Base-by-base conservation (phyloP, 2,113 vertebrate genomes). In the Xiphias gladius region DNA sequence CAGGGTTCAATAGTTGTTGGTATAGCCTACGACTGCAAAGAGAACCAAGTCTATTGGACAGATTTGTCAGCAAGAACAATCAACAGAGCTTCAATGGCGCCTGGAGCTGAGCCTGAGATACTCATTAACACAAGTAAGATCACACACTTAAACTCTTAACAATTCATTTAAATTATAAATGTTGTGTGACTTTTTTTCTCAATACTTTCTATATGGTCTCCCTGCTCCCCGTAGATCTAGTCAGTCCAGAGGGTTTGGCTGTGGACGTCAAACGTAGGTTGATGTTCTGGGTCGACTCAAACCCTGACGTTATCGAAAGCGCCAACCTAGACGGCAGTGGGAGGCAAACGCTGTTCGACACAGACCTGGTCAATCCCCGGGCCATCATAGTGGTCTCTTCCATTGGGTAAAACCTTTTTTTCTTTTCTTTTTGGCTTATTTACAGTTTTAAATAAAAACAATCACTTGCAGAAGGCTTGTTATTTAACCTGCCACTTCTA, bases 1-100 rank as follows among this genome's bases (percentile, higher is more conserved):
- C 92, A 99, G 98, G 98, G 98, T 12, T 99, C 98, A 83, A 99
- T 99, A 20, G 96, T 99, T 13, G 98, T 99, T 16, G 98, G 97
- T 0, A 94, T 99, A 0, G 97, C 97, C 90, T 96, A 97, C 0
- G 97, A 99, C 94, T 99, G 98, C 91, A 93, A 88, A 62, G 97
- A 99, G 63, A 97, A 92, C 89, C 96, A 92, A 46, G 95, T 99
- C 22, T 99, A 99, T 50, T 99, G 98, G 98, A 99, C 98, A 0
- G 98, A 99, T 10, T 95, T 99, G 43, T 97, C 97, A 0, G 97
- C 96, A 0, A 91, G 97, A 67, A 97, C 95, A 13, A 98, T 99
- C 82, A 99, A 92, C 91, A 94, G 97, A 46, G 96, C 96, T 0
- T 91, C 95, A 0, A 72, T 99, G 91, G 94, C 95, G 8, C 76